Base-by-base conservation (phyloP, 2,888 invertebrate genomes). In the Himalopsyche kuldschensis region DNA sequence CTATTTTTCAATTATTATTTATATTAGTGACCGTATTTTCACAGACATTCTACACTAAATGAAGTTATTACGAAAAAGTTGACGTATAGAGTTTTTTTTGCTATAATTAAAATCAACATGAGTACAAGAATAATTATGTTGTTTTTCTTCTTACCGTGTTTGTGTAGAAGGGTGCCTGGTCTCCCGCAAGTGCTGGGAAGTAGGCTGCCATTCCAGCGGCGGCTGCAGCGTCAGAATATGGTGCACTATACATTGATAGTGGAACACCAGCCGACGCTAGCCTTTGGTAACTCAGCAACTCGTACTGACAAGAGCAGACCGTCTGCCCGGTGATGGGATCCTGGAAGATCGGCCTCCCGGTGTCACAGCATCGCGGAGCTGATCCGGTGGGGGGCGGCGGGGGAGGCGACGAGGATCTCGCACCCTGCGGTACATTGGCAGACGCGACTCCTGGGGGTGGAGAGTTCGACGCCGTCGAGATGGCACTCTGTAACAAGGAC, bases 231-330 rank as follows among this genome's bases (percentile, higher is more conserved):
- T 94, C 94, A 80, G 95, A 94, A 90, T 96, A 97, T 27, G 95
- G 95, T 76, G 95, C 93, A 89, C 95, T 95, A 92, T 95, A 95
- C 93, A 96, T 96, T 46, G 96, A 94, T 87, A 97, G 91, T 79
- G 96, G 96, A 87, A 96, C 93, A 79, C 95, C 95, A 10, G 92
- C 92, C 79, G 94, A 89, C 48, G 93, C 95, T 86, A 97, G 93
- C 89, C 96, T 93, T 91, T 96, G 97, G 92, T 96, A 96, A 91
- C 94, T 94, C 88, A 97, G 94, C 88, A 97, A 94, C 91, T 97
- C 97, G 91, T 97, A 97, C 90, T 97, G 97, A 91, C 97, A 97
- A 88, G 97, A 97, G 92, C 97, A 97, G 86, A 97, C 95, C 82
- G 95, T 96, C 90, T 97, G 96, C 82, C 97, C 97, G 87, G 96